Base-by-base conservation (phyloP, 2,797 vertebrate species). In the Danio aesculapii region DNA sequence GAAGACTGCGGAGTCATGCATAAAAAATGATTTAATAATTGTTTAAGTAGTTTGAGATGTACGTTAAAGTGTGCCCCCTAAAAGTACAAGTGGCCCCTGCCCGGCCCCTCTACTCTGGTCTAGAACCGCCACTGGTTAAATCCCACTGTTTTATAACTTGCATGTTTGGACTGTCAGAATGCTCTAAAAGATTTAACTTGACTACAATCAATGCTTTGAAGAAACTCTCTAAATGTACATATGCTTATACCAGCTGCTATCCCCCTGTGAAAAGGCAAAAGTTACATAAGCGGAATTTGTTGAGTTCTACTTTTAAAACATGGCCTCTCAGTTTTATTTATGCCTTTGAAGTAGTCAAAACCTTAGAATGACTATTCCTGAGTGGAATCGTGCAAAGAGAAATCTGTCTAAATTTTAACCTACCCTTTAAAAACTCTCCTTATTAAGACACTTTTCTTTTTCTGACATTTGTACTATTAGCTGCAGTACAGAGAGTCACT, bases 381-480 rank as follows among this genome's bases (percentile, higher is more conserved):
- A 63, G 44, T 57, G 19, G 43, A 77, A 53, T 11, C 44, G 17
- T 46, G 17, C 1, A 7, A 16, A 2, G 16, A 62, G 13, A 47
- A 69, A 52, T 59, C 53, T 16, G 12, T 5, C 11, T 49, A 41
- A 11, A 14, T 11, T 6, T 13, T 30, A 30, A 30, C 14, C 13
- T n/a, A 58, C n/a, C 49, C 17, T 8, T 72, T 21, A 41, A 66
- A 53, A 57, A 16, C 44, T 66, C 30, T 43, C 16, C 49, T 19
- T 43, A 63, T 84, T 76, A 69, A 49, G 59, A 71, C 72, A 59
- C 67, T 74, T 77, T 19, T 10, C 12, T 19, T 66, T 78, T 67
- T 68, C 69, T 70, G 59, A 72, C 66, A 70, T 81, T 21, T 78
- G 59, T 62, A 14, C 39, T 71, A 74, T 74, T 74, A 69, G 47